Evolutionary conservation across 2,888 invertebrate genomes (phyloP).

Genomic region (Brenthis daphne): DNA sequence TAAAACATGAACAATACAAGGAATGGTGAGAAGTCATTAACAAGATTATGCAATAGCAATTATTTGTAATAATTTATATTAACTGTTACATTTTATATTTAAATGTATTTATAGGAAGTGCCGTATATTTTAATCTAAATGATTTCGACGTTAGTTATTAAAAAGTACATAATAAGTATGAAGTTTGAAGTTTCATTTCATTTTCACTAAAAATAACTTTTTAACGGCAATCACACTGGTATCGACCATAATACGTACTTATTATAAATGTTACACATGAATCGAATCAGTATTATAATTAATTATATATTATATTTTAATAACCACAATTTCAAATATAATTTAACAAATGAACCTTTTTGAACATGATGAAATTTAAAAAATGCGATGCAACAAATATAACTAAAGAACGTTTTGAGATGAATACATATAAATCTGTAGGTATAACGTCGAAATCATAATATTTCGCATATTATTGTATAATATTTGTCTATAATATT

Average conservation of each 20-base stretch:
- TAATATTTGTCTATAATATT: slow-evolving; percentile 32
- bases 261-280: too few species aligned
- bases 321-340: too few species aligned
- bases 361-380: background rate
- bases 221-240: background rate
- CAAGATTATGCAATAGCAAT: slow-evolving; percentile 44
- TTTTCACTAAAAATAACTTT: slow-evolving; percentile 10
- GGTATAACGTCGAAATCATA: slow-evolving; percentile 34
- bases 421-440: background rate
- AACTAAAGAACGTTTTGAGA: background rate
- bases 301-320: too few species aligned
- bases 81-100: slow-evolving; percentile 36
- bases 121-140: slow-evolving; percentile 30
- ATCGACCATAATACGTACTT: background rate
- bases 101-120: slow-evolving; percentile 39
- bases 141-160: slow-evolving; percentile 27
- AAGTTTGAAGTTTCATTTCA: slow-evolving; percentile 3
- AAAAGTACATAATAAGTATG: slow-evolving; percentile 17
- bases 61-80: slow-evolving; percentile 37
- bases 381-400: background rate
- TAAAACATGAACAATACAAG: slow-evolving; percentile 54
- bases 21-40: slow-evolving; percentile 62
- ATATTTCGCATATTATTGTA: slow-evolving; percentile 19
- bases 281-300: too few species aligned
- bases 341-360: too few species aligned